Percentiles rank a stretch among this genome's conserved stretches.
Conservation (phyloP, 2,888 invertebrate species). For the Petrolisthes cinctipes region DNA sequence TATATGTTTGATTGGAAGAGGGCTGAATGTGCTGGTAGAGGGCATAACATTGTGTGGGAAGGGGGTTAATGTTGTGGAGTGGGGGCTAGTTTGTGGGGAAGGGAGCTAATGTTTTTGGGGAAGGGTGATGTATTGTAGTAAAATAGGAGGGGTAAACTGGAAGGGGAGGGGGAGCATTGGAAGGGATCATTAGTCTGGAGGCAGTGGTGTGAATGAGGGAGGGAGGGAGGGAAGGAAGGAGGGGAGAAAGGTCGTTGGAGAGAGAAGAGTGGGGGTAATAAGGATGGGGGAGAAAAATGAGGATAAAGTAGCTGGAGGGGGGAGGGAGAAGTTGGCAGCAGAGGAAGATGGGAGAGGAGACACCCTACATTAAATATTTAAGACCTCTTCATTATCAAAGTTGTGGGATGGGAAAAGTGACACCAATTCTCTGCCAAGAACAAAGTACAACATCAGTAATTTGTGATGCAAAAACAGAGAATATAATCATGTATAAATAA, state of each 20-base stretch:
- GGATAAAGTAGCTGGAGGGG: neutral
- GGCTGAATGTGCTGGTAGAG: neutral
- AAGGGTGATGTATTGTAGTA: neutral
- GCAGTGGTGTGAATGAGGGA: neutral
- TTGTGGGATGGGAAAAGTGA: too few species aligned
- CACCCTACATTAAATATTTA: too few species aligned
- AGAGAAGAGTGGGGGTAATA: neutral
- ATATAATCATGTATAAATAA: too few species aligned
- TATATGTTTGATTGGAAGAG: neutral
- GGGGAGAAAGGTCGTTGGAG: conserved; percentile 3
- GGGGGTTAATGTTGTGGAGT: neutral
- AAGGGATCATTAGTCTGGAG: neutral
- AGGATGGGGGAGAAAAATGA: neutral
- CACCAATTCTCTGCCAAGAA: too few species aligned
- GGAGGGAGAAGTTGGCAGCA: neutral
- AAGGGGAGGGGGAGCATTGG: conserved; percentile 17
- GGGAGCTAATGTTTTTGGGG: neutral
- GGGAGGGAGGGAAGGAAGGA: neutral
- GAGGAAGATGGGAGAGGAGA: neutral
- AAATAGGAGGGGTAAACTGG: neutral
- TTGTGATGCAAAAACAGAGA: too few species aligned
- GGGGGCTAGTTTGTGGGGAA: neutral
- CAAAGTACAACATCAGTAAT: too few species aligned
- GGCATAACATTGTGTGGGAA: neutral
- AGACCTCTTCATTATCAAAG: too few species aligned